A percentile compares a stretch with the other conserved stretches of the same genome.
These are phyloP conservation scores for Dryobota labecula DNA, from an alignment of 2,888 invertebrate species.

Conservation along the genomic window DNA sequence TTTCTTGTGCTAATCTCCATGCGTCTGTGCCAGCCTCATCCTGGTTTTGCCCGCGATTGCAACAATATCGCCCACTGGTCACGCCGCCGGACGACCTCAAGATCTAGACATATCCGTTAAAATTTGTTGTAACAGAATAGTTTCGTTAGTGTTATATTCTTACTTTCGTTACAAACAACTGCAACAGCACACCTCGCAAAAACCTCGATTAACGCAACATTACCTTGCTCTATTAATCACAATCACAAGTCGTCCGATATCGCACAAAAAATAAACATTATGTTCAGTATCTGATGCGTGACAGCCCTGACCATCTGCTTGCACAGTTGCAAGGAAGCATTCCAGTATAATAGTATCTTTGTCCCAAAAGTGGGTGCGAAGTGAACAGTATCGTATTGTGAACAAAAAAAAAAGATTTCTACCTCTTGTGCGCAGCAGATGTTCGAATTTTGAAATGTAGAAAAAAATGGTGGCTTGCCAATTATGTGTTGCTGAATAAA, in stretches of 20 bases:
- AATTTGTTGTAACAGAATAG: neutral
- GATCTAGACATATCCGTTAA: neutral
- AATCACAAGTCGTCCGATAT: conserved; percentile 53
- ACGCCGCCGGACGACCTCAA: too few species aligned
- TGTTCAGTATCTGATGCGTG: conserved; percentile 67
- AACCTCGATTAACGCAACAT: conserved; percentile 39
- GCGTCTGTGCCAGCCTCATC: too few species aligned
- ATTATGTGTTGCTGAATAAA: conserved; percentile 30
- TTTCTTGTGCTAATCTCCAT: too few species aligned
- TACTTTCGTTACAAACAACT: conserved; percentile 26
- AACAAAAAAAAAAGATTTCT: conserved; percentile 42
- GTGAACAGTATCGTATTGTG: conserved; percentile 71
- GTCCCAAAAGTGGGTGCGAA: conserved; percentile 78
- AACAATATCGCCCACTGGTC: too few species aligned
- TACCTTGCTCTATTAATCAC: conserved; percentile 59
- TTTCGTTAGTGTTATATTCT: neutral
- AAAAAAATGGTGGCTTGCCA: conserved; percentile 47
- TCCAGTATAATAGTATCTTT: conserved; percentile 62
- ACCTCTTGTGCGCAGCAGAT: conserved; percentile 60
- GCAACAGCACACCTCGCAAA: conserved; percentile 17
- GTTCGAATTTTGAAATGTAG: conserved; percentile 48
- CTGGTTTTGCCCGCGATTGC: too few species aligned
- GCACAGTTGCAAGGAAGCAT: conserved; percentile 71
- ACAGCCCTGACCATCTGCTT: conserved; percentile 78
- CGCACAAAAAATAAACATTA: conserved; percentile 54